Evolutionary conservation across 2,113 vertebrate species (phyloP).

Genomic region (Pelobates fuscus): DNA sequence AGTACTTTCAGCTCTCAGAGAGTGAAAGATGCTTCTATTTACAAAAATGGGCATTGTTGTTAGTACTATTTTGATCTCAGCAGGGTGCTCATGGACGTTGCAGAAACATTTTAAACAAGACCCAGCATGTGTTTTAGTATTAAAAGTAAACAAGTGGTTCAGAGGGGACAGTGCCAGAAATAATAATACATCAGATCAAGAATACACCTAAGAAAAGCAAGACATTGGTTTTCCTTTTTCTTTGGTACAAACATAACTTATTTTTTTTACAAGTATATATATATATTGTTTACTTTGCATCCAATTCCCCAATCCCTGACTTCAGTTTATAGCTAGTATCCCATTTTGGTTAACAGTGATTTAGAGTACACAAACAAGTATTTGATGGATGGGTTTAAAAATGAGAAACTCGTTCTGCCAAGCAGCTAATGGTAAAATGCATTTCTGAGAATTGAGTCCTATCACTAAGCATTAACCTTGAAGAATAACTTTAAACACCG

Average conservation of each 20-base stretch:
- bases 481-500: constrained; percentile 26
- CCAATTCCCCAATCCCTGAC: constrained; percentile 54
- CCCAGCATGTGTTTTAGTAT: constrained; percentile 47
- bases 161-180: constrained; percentile 46
- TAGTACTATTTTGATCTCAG: background rate
- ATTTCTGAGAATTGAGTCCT: constrained; percentile 32
- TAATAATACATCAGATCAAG: constrained; percentile 57
- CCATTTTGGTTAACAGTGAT: constrained; percentile 45
- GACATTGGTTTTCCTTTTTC: constrained; percentile 58
- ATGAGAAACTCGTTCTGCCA: constrained; percentile 36
- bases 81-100: background rate
- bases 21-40: background rate
- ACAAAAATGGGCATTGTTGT: background rate
- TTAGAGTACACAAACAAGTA: constrained; percentile 22
- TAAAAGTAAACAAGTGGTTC: constrained; percentile 34
- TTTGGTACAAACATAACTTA: constrained; percentile 55
- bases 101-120: constrained; percentile 1
- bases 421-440: constrained; percentile 24
- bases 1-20: too few relatives aligned
- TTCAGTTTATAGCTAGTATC: constrained; percentile 51
- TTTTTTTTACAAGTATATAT: constrained; percentile 53
- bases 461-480: constrained; percentile 38
- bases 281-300: constrained; percentile 49
- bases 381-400: constrained; percentile 38
- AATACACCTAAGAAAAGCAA: constrained; percentile 58